Evolutionary conservation across 2,888 invertebrate genomes (phyloP), one percentile per base, ranked within the genome.

Genomic region (Helicoverpa assulta): DNA sequence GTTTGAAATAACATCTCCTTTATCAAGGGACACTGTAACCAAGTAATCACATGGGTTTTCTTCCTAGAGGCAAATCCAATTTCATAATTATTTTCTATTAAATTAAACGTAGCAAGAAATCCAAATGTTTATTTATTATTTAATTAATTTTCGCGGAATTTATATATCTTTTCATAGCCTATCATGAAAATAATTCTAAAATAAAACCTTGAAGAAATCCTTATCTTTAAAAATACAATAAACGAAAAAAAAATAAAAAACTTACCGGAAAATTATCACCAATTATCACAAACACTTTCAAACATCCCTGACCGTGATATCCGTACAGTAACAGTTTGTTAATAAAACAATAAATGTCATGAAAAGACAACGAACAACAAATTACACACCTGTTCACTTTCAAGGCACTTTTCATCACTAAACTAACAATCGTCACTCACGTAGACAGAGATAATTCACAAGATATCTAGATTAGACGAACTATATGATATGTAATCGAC

Each of bases 401-500:
- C 72, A 78, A 80, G 70, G 80, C 72, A 66, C 59, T 73, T 80
- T 76, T 85, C 86, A 86, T 87, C 83, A 88, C 83, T 87, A 74
- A 76, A 82, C 69, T 59, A 76, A 70, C 26, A 85, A 82, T 78
- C 76, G 73, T 85, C 78, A 68, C 63, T 81, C 85, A 85, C 73
- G 43, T 58, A 53, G 47, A 66, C 43, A 57, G 19, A 78, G 89
- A 90, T 87, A 88, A 85, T 47, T 59, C 29, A 18, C 53, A 47
- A 64, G 64, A 68, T 83, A 80, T 16, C 16, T 77, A 85, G 89
- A 89, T 89, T 85, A 90, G 86, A 89, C 86, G 0, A 60, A 60
- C 6, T 43, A 86, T n/a, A 50, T 12, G 91, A 91, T 90, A 91
- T 65, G 70, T 83, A 89, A 91, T 90, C 89, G 66, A 67, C 68